Conservation (phyloP, 2,113 vertebrate species). For the Ophthalmolycus amberensis region DNA sequence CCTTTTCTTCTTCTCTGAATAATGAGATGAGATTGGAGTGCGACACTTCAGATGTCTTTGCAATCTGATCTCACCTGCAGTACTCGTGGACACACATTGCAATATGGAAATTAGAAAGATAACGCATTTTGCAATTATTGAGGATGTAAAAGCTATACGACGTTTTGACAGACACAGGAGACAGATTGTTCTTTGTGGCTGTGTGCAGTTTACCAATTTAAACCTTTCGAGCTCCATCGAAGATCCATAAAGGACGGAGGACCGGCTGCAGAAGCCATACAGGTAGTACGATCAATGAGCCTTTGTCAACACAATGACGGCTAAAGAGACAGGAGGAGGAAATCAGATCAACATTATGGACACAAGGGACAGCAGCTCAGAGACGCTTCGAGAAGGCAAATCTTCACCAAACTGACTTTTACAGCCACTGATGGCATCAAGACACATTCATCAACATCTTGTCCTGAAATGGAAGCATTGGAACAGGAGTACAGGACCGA, state of each 20-base stretch:
- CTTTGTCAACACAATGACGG: not conserved
- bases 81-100: not conserved
- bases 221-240: not conserved
- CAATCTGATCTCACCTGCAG: not conserved
- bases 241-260: not conserved
- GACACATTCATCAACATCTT: not conserved
- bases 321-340: not conserved
- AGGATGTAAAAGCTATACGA: fast-evolving
- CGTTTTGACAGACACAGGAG: not conserved
- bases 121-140: not conserved
- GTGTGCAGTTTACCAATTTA: not conserved
- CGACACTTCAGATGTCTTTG: not conserved
- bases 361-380: not conserved
- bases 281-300: conserved; percentile 21
- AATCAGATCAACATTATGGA: not conserved
- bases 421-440: not conserved
- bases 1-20: not conserved
- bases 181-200: not conserved
- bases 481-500: not conserved
- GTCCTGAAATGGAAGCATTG: not conserved
- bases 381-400: not conserved
- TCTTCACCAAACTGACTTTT: not conserved
- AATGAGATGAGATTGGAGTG: not conserved
- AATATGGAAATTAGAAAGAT: not conserved
- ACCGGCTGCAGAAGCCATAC: conserved; percentile 4